Evolutionary conservation across 2,888 invertebrate genomes (phyloP).

Genomic region (Drosophila kuntzei): DNA sequence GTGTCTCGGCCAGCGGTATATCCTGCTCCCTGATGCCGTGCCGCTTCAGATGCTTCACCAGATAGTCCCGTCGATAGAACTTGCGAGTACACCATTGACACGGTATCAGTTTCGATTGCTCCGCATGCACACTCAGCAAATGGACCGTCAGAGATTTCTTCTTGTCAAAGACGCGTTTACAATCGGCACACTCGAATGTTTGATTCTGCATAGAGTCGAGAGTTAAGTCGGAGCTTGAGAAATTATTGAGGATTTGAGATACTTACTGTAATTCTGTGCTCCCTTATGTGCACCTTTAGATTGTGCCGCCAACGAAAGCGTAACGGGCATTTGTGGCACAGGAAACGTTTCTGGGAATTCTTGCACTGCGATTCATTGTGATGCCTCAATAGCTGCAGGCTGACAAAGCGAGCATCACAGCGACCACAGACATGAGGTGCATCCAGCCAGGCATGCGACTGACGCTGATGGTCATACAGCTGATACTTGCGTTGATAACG

Average conservation of each 20-base stretch:
- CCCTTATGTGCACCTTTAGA: conserved; percentile 75
- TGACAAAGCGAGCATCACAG: conserved; percentile 87
- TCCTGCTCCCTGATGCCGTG: conserved; percentile 74
- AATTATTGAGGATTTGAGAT: too few species aligned
- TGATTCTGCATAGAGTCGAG: conserved; percentile 44
- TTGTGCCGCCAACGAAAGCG: conserved; percentile 84
- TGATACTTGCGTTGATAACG: conserved; percentile 82
- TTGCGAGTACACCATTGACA: conserved; percentile 83
- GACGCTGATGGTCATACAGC: conserved; percentile 81
- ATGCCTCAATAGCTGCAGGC: conserved; percentile 86
- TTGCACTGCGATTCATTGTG: conserved; percentile 86
- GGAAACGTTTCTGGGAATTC: conserved; percentile 80
- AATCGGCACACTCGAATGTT: conserved; percentile 67
- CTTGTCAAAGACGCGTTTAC: conserved; percentile 73
- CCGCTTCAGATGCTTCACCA: conserved; percentile 78
- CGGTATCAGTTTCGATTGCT: conserved; percentile 76
- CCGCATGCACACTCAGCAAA: conserved; percentile 73
- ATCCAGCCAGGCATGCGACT: conserved; percentile 85
- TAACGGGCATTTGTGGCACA: conserved; percentile 82
- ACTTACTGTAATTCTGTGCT: conserved; percentile 54
- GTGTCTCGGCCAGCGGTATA: conserved; percentile 73
- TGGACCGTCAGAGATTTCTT: conserved; percentile 82
- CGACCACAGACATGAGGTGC: conserved; percentile 86
- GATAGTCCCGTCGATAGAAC: conserved; percentile 80
- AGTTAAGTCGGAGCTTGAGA: not conserved